These are phyloP conservation scores for Myotis pilosus DNA, from an alignment of 2,797 vertebrate species.

Conservation along the genomic window DNA sequence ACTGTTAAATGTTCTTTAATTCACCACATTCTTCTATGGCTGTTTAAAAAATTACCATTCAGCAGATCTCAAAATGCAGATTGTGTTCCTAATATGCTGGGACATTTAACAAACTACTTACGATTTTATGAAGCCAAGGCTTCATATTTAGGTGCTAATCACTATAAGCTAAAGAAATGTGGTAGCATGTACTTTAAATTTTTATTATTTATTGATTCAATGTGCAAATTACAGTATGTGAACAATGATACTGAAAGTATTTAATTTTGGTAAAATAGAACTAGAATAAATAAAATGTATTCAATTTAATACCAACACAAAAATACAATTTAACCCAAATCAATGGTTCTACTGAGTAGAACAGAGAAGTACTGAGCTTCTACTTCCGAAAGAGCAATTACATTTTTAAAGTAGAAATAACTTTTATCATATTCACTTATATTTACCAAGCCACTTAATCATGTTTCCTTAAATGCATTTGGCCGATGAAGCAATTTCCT, in stretches of 20 bases:
- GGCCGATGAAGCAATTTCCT: conserved; percentile 15
- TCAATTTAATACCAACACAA: conserved; percentile 1
- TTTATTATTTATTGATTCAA: conserved; percentile 41
- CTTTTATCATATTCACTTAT: neutral
- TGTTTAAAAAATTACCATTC: conserved; percentile 60
- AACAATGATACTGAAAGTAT: neutral
- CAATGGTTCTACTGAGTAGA: conserved; percentile 13
- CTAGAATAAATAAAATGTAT: neutral
- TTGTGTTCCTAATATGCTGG: conserved; percentile 40
- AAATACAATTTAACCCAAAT: conserved; percentile 13
- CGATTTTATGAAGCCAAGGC: conserved; percentile 53
- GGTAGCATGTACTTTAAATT: neutral
- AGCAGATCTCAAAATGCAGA: conserved; percentile 35
- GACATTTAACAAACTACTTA: conserved; percentile 56
- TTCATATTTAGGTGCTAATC: conserved; percentile 60
- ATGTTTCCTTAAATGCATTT: conserved; percentile 35
- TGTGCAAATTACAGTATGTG: conserved; percentile 22
- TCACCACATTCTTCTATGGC: conserved; percentile 39
- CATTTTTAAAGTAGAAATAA: conserved; percentile 28
- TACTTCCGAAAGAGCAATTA: conserved; percentile 3
- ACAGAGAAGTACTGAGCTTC: neutral
- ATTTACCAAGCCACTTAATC: conserved; percentile 9
- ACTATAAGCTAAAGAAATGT: neutral
- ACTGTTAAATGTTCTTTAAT: conserved; percentile 56
- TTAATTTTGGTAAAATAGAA: conserved; percentile 44